These are phyloP conservation scores for Benthosema pterotum DNA, from an alignment of 2,797 vertebrate genomes.

Conservation along the genomic window DNA sequence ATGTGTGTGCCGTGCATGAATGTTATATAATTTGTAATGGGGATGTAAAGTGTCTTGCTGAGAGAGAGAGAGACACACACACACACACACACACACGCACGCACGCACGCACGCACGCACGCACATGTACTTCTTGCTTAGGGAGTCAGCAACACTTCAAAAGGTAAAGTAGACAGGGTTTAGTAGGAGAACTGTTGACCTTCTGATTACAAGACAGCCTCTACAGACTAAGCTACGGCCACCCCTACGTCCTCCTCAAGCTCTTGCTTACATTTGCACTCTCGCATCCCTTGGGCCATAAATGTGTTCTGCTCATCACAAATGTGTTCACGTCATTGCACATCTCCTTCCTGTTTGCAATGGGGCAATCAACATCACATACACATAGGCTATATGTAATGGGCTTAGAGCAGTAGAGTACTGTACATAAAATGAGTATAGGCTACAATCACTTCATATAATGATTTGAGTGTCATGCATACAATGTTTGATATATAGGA, in stretches of 20 bases:
- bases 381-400: conserved; percentile 20
- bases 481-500: conserved; percentile 29
- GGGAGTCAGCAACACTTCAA: no score
- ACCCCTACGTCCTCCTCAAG: neutral
- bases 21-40: no score
- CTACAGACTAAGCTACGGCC: no score
- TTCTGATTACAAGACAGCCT: no score
- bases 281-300: conserved; percentile 1
- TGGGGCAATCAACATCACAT: conserved; percentile 41
- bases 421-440: no score
- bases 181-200: no score
- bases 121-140: neutral
- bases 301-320: conserved; percentile 21
- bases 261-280: conserved; percentile 5
- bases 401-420: no score
- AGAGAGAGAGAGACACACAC: neutral
- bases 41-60: no score
- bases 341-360: conserved; percentile 47
- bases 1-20: no score
- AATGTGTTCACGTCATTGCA: conserved; percentile 39
- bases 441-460: no score
- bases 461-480: no score
- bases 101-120: conserved; percentile 1
- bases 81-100: conserved; percentile 1
- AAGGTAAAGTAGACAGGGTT: no score